Base-by-base conservation (phyloP, 2,113 vertebrate species). In the Tachuris rubrigastra region DNA sequence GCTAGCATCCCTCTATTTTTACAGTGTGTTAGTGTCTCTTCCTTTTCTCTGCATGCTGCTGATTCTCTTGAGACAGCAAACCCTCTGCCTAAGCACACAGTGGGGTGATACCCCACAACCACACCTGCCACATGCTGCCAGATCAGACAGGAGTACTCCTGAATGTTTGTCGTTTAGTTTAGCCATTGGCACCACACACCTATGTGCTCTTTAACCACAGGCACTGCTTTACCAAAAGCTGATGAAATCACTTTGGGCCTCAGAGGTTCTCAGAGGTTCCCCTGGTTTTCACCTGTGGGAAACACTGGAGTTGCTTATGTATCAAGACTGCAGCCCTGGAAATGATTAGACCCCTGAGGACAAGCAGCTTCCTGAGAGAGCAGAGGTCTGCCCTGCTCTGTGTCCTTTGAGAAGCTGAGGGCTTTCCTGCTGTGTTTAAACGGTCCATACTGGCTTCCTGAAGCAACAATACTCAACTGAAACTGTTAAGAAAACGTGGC, bases 141-240 rank as follows among this genome's bases (percentile, higher is more conserved):
- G 18, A 55, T 25, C 8, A 49, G 25, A 67, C 5, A 8, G 59
- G 68, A 79, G 3, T 9, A 53, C 5, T 8, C 12, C 22, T 46
- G 22, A 10, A 37, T 0, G 1, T 85, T 22, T 53, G 17, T 8
- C 14, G 5, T 62, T 89, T 35, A 19, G 4, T 73, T 91, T 30
- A 50, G 41, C 33, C 0, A 1, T 59, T 1, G 9, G 62, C 56
- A 81, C 19, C 0, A 0, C 42, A 78, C 47, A 85, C 33, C 62
- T 49, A n/a, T 0, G 0, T 53, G 53, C 20, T 83, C 59, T 58
- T 82, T 69, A 92, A 90, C 25, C 24, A 33, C 46, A 77, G 30
- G 31, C 46, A 39, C 28, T 37, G 44, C 37, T 88, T 73, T 59
- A 85, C 56, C 41, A 46, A 58, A 82, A 85, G 53, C 62, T 90